These are phyloP conservation scores for Noctua pronuba DNA, from an alignment of 2,888 invertebrate species.

Conservation along the genomic window DNA sequence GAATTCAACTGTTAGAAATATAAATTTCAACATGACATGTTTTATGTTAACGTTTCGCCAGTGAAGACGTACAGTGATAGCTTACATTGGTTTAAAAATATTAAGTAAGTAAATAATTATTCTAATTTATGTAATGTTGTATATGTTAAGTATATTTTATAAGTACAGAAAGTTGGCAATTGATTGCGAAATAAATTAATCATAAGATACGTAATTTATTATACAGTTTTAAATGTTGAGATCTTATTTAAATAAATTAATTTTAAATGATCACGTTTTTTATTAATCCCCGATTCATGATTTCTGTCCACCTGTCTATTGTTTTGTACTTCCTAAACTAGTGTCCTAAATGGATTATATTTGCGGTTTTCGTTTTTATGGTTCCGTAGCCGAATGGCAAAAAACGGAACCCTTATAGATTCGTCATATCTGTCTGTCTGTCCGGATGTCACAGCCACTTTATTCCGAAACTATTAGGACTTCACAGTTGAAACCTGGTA, in stretches of 20 bases:
- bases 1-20: background rate
- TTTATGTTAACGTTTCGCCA: background rate
- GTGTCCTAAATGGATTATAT: background rate
- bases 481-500: no score
- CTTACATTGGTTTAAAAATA: background rate
- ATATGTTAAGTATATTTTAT: background rate
- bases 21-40: background rate
- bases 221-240: background rate
- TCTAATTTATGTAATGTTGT: background rate
- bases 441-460: no score
- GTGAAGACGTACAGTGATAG: background rate
- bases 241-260: constrained; percentile 11
- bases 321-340: background rate
- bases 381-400: no score
- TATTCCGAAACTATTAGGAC: no score
- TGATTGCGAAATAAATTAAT: background rate
- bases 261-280: background rate
- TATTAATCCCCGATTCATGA: background rate
- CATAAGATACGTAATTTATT: background rate
- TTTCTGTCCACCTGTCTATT: background rate
- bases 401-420: no score
- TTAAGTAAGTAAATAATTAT: background rate
- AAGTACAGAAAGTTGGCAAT: background rate
- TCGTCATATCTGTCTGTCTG: no score
- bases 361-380: background rate